Percentiles rank a stretch among this genome's conserved stretches.
Evolutionary conservation across 2,888 invertebrate species (phyloP).

Genomic region (Drosophila limbata): DNA sequence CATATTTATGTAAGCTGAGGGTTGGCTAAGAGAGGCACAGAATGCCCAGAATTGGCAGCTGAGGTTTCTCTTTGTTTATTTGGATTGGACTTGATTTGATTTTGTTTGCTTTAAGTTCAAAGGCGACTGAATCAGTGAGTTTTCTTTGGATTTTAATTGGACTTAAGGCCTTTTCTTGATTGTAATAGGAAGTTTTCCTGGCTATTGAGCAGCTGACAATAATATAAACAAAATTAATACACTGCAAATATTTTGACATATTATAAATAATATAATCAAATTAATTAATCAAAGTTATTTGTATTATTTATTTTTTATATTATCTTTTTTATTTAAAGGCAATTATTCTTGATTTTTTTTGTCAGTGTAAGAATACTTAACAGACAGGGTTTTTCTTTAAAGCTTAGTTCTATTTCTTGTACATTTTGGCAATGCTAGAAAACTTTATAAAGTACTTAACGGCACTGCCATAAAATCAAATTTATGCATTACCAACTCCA

Average conservation of each 20-base stretch:
- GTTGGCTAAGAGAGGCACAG: not conserved
- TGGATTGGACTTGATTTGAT: slow-evolving; percentile 38
- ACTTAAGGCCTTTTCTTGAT: slow-evolving; percentile 1
- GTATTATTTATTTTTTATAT: too few species aligned
- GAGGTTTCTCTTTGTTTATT: slow-evolving; percentile 13
- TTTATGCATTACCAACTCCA: slow-evolving; percentile 64
- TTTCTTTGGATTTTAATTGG: slow-evolving; percentile 24
- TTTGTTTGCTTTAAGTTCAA: slow-evolving; percentile 8
- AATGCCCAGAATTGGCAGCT: slow-evolving; percentile 1
- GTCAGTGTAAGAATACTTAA: not conserved
- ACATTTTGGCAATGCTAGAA: not conserved
- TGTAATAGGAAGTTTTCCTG: not conserved
- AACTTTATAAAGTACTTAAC: slow-evolving; percentile 54
- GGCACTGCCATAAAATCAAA: slow-evolving; percentile 66
- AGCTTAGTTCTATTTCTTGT: slow-evolving; percentile 20
- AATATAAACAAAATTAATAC: not conserved
- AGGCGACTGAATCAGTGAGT: not conserved
- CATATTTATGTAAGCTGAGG: slow-evolving; percentile 44
- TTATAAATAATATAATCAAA: too few species aligned
- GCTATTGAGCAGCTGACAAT: not conserved
- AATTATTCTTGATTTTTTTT: not conserved
- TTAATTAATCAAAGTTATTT: too few species aligned
- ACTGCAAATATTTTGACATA: not conserved
- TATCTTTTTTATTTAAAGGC: too few species aligned
- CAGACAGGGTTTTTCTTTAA: not conserved